Evolutionary conservation across 1,140 invertebrate species (phyloP), one percentile per base, ranked within the genome.

Genomic region (Hycleus cichorii): DNA sequence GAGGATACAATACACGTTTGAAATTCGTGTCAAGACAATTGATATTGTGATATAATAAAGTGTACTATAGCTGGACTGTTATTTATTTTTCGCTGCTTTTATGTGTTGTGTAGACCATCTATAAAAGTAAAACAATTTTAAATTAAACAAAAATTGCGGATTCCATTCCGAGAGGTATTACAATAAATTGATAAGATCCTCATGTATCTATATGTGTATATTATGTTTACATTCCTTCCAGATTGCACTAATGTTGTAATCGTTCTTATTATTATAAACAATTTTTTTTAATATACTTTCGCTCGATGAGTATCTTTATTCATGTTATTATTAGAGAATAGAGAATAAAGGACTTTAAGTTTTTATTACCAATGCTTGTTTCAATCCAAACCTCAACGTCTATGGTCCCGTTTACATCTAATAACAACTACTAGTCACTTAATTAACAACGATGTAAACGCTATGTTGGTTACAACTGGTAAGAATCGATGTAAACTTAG

Each of bases 1-100:
- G 81, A 82, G 65, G 81, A 81, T 60, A 81, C 69, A 38, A 75
- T 74, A 27, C 72, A 74, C 59, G 72, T 75, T 27, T 74, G 71
- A 70, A 39, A 11, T 9, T 9, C 38, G 7, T 7, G 39, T 52
- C 7, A 18, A 39, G 40, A 45, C n/a, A 39, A 39, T 58, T 63
- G 40, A 65, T 52, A 64, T 67, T 70, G 69, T 69, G 67, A 71
- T 69, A 69, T 68, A 18, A 18, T 18, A 68, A 64, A 62, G 58
- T 65, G 64, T 68, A 68, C 51, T 68, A 64, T 62, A 65, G 64
- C 61, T 57, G 58, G 62, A 66, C 48, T 59, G 61, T 70, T 70
- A 69, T 67, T 70, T 70, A 68, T 68, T 69, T 66, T 18, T 66
- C 60, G 47, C 58, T 7, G 65, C 65, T 70, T 70, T 67, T 67